Evolutionary conservation across 2,888 invertebrate genomes (phyloP), one percentile per base, ranked within the genome.

Genomic region (Galeruca laticollis): DNA sequence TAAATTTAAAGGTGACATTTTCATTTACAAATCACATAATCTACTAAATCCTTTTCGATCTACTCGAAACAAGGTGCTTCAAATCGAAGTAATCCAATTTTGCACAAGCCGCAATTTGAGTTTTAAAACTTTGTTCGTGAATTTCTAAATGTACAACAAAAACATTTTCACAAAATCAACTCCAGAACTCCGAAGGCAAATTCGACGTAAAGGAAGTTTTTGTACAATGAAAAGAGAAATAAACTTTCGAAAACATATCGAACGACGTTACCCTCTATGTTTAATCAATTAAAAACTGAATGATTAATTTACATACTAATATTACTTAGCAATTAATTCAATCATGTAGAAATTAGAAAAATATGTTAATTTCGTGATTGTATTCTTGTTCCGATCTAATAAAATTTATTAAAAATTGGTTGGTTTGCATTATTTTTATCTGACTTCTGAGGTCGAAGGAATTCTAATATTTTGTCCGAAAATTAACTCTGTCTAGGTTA

Each of bases 71-170:
- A 1, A 15, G 18, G 15, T 15, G 18, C 9, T 18, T 47, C 43
- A n/a, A n/a, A 43, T 43, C 47, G 47, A 47, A 47, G 47, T 57
- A 57, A 57, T 57, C 31, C 35, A 35, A 57, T 57, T 57, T 57
- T 33, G 18, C 18, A 35, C 56, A 15, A 31, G 20, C 35, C 35
- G 3, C 56, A 57, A 35, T 57, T 31, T 33, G 56, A 57, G 33
- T 57, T 57, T 57, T 18, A 18, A 57, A 57, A 35, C 35, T 57
- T 35, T 57, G 52, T 52, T 52, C 15, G 26, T 4, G 21, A 57
- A 57, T 57, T 57, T 33, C 56, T 57, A 35, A 54, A 57, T 57
- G 15, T 47, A 57, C 56, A 35, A 57, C 15, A 57, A 57, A 54
- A 54, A 52, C 21, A 6, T n/a, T 37, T 11, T 47, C 15, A 52